Percentiles rank a stretch among this genome's conserved stretches.
Evolutionary conservation across 2,888 invertebrate species (phyloP).

Genomic region (Spicauda simplicius): DNA sequence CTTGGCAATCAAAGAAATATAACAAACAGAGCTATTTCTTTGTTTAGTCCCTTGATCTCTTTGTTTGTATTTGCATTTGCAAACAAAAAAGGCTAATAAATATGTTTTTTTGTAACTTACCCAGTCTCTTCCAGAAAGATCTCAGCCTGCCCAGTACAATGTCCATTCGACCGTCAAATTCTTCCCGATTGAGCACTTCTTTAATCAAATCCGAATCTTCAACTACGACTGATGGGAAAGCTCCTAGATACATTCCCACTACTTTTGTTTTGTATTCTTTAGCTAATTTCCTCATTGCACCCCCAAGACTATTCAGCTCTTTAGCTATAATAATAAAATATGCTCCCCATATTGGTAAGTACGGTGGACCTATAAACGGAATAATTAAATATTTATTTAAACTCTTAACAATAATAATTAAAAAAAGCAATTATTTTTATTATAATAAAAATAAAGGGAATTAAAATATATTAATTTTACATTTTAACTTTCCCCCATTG

Average conservation of each 20-base stretch:
- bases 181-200: slow-evolving; percentile 84
- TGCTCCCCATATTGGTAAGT: slow-evolving; percentile 86
- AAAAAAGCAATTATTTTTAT: too few relatives aligned
- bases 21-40: too few relatives aligned
- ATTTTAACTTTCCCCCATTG: too few relatives aligned
- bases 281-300: slow-evolving; percentile 76
- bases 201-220: slow-evolving; percentile 83
- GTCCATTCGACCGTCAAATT: slow-evolving; percentile 86
- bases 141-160: slow-evolving; percentile 76
- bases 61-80: too few relatives aligned
- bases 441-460: too few relatives aligned
- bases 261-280: slow-evolving; percentile 85
- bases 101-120: slow-evolving; percentile 55
- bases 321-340: slow-evolving; percentile 84
- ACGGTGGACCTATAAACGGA: slow-evolving; percentile 81
- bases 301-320: slow-evolving; percentile 79
- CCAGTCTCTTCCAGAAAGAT: slow-evolving; percentile 82
- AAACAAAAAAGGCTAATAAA: too few relatives aligned
- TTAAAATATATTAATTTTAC: too few relatives aligned
- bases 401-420: too few relatives aligned
- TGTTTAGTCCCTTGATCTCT: too few relatives aligned
- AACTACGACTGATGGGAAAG: slow-evolving; percentile 74
- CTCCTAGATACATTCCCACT: slow-evolving; percentile 84
- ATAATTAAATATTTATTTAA: too few relatives aligned
- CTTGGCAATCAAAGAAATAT: too few relatives aligned